Percentiles rank a stretch among this genome's conserved stretches.
Conservation (phyloP, 2,113 vertebrate genomes). For the Meleagris gallopavo region DNA sequence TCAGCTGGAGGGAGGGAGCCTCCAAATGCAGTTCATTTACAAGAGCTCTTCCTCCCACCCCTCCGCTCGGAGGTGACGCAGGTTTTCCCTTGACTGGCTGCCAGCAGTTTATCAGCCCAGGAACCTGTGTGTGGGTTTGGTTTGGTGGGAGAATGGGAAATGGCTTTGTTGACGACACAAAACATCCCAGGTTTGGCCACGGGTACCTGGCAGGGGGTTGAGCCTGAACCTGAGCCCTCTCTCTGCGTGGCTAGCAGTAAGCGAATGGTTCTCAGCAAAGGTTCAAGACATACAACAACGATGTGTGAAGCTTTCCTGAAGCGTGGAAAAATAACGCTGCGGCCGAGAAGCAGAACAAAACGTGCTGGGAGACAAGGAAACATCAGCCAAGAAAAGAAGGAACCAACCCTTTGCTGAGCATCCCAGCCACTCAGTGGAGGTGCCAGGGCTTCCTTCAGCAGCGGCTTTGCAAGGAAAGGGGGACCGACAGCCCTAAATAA, state of each 20-base stretch:
- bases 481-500: background rate
- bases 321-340: background rate
- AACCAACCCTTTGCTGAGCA: background rate
- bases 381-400: background rate
- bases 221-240: background rate
- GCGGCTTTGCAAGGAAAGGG: background rate
- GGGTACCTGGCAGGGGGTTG: accelerated
- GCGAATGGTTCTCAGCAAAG: background rate
- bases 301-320: background rate
- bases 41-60: background rate
- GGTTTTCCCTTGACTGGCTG: background rate
- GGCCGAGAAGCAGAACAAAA: background rate
- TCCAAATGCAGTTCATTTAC: background rate
- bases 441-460: background rate
- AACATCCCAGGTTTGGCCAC: background rate
- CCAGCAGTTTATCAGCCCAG: background rate
- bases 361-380: background rate
- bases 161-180: background rate
- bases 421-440: background rate
- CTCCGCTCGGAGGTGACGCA: accelerated
- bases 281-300: background rate
- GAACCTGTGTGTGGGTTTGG: background rate
- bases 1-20: background rate
- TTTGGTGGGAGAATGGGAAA: background rate
- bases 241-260: background rate